Evolutionary conservation across 2,888 invertebrate species (phyloP).

Genomic region (Hirtodrosophila cameraria): DNA sequence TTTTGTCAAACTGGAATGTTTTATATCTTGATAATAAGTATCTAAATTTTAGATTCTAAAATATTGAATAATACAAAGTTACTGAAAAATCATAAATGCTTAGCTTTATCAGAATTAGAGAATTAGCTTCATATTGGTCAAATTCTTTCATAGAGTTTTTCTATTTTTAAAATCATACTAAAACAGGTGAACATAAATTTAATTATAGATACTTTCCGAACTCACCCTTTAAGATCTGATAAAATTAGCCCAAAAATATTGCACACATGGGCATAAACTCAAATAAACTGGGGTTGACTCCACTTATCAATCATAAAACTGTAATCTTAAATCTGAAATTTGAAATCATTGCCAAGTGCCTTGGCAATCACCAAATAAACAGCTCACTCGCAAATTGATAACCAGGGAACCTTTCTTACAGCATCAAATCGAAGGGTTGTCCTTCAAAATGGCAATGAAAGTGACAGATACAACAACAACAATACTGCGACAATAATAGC

Average conservation of each 20-base stretch:
- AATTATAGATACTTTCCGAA: constrained; percentile 6
- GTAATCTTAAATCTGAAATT: constrained; percentile 22
- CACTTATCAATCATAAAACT: constrained; percentile 44
- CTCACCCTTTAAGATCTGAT: background rate
- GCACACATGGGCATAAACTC: constrained; percentile 2
- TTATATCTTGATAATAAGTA: background rate
- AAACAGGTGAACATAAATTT: background rate
- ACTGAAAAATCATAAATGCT: no score
- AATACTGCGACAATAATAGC: constrained; percentile 12
- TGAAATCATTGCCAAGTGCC: constrained; percentile 46
- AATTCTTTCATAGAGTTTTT: no score
- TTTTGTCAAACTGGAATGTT: no score
- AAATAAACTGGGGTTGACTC: constrained; percentile 19
- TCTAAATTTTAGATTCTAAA: no score
- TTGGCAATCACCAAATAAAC: constrained; percentile 55
- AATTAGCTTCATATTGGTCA: no score
- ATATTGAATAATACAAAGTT: no score
- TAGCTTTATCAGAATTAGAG: no score
- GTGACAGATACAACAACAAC: constrained; percentile 22
- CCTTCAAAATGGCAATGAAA: constrained; percentile 36
- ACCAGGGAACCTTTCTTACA: constrained; percentile 4
- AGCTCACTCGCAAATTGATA: constrained; percentile 58
- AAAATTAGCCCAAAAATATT: constrained; percentile 8
- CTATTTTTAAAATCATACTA: background rate
- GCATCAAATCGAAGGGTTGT: constrained; percentile 43